phyloP scores from a whole-genome alignment of 2,888 invertebrate species.

The Hedychridium roseum region DNA sequence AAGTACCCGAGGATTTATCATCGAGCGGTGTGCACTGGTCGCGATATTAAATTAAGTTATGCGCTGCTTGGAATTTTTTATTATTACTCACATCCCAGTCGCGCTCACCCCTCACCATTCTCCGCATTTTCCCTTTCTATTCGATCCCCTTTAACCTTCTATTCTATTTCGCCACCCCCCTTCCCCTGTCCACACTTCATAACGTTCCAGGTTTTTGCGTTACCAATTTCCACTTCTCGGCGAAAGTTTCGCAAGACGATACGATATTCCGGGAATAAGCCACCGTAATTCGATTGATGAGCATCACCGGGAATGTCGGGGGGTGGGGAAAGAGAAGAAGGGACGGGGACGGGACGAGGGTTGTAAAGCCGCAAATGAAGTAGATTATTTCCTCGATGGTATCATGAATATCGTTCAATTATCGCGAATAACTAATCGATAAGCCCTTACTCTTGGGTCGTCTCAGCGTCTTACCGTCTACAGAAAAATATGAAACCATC shows the following conservation, averaged over 20 bases:
- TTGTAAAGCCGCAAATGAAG: slow-evolving; percentile 16
- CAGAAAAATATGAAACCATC: too few species aligned
- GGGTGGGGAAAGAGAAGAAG: neutral
- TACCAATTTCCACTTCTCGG: slow-evolving; percentile 7
- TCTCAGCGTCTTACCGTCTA: too few species aligned
- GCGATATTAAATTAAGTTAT: slow-evolving; percentile 53
- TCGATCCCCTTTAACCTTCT: slow-evolving; percentile 1
- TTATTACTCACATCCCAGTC: slow-evolving; percentile 30
- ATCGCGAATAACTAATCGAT: slow-evolving; percentile 25
- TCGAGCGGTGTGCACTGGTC: slow-evolving; percentile 34
- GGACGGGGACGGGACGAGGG: slow-evolving; percentile 6
- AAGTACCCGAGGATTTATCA: slow-evolving; percentile 44
- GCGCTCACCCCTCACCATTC: slow-evolving; percentile 1
- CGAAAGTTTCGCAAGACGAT: neutral
- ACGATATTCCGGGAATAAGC: slow-evolving; percentile 18
- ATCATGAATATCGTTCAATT: slow-evolving; percentile 31
- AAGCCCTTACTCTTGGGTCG: slow-evolving; percentile 2
- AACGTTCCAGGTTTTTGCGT: slow-evolving; percentile 15
- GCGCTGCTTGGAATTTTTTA: slow-evolving; percentile 45
- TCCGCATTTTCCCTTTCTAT: slow-evolving; percentile 1
- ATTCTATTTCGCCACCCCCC: slow-evolving; percentile 12
- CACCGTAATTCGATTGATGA: slow-evolving; percentile 11
- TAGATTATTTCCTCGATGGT: slow-evolving; percentile 24
- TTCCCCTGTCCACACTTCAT: slow-evolving; percentile 14
- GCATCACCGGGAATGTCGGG: too few species aligned